phyloP scores from a whole-genome alignment of 2,888 invertebrate species.

The Ochropacha duplaris region DNA sequence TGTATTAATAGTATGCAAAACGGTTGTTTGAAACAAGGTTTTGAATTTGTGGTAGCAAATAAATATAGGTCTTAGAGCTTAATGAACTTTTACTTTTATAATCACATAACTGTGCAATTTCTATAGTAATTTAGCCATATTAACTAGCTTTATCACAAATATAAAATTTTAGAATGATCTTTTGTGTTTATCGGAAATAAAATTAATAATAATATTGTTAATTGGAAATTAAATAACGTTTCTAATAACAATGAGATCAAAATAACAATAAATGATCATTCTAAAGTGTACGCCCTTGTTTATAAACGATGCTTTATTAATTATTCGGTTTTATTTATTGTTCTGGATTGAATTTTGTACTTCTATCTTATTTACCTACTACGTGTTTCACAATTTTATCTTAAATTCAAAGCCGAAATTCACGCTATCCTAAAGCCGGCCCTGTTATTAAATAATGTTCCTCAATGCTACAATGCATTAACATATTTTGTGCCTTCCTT shows the following conservation, averaged over 20 bases:
- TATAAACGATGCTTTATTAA: background rate
- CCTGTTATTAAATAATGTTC: background rate
- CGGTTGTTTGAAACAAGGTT: background rate
- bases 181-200: too few relatives aligned
- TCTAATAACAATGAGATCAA: background rate
- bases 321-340: too few relatives aligned
- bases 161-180: background rate
- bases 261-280: background rate
- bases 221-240: background rate
- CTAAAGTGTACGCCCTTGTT: background rate
- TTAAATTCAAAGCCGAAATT: too few relatives aligned
- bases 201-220: background rate
- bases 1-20: background rate
- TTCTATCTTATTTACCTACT: too few relatives aligned
- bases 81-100: background rate
- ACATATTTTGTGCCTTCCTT: background rate
- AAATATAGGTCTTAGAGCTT: background rate
- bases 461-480: background rate
- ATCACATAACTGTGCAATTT: slow-evolving; percentile 20
- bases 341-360: too few relatives aligned
- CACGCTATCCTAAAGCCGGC: background rate
- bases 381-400: background rate
- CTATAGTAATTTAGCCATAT: slow-evolving; percentile 32
- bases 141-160: slow-evolving; percentile 25
- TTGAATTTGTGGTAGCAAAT: background rate